phyloP scores from a whole-genome alignment of 2,113 vertebrate species.

The Toxotes chatareus region DNA sequence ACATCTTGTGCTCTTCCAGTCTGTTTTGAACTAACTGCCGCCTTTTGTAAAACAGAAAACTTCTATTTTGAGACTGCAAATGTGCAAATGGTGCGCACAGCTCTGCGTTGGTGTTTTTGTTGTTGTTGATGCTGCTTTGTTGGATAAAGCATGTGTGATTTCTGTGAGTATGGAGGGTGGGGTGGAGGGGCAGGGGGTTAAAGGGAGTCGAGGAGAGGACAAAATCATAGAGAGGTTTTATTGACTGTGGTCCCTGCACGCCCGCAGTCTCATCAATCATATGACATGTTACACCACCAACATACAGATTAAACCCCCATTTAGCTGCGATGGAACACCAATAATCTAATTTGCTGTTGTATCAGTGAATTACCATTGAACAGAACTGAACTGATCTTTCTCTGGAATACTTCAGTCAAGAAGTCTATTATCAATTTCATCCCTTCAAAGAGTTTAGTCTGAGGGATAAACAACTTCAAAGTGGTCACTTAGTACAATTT shows the following conservation, averaged over 20 bases:
- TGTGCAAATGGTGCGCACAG: neutral
- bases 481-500: neutral
- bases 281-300: slow-evolving; percentile 27
- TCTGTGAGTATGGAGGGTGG: slow-evolving; percentile 4
- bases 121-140: neutral
- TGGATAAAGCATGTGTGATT: neutral
- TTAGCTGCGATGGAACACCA: slow-evolving; percentile 5
- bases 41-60: slow-evolving; percentile 17
- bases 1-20: neutral
- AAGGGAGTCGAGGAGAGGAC: slow-evolving; percentile 10
- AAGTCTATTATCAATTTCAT: neutral
- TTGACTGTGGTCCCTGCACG: slow-evolving; percentile 22
- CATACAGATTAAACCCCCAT: slow-evolving; percentile 23
- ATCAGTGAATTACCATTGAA: neutral
- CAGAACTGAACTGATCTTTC: neutral
- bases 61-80: neutral
- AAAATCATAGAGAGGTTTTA: slow-evolving; percentile 45
- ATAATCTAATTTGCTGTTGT: neutral
- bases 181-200: neutral
- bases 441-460: neutral
- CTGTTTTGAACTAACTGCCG: neutral
- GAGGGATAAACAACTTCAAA: neutral
- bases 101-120: slow-evolving; percentile 12
- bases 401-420: neutral
- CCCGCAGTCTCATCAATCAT: slow-evolving; percentile 54